Evolutionary conservation across 2,888 invertebrate species (phyloP).

Genomic region (Metalampra italica): DNA sequence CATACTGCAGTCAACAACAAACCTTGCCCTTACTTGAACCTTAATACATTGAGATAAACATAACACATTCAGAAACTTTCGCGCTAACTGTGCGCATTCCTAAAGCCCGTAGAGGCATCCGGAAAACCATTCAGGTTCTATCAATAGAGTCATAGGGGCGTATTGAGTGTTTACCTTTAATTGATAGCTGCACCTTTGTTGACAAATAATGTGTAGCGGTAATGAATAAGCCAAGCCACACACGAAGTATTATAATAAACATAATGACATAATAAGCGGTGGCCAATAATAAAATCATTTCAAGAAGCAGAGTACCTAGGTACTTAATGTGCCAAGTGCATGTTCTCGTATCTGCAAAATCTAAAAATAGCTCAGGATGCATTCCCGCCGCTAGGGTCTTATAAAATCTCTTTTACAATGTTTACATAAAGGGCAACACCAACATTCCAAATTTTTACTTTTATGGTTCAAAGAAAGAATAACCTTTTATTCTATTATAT

Average conservation of each 20-base stretch:
- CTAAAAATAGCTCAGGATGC: constrained; percentile 2
- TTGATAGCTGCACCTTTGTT: constrained; percentile 22
- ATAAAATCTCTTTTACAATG: no score
- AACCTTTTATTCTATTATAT: no score
- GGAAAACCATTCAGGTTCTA: constrained; percentile 1
- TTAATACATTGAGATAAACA: no score
- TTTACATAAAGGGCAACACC: no score
- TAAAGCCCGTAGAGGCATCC: constrained; percentile 1
- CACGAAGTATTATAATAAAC: constrained; percentile 29
- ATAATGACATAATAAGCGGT: constrained; percentile 28
- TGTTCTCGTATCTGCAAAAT: not conserved
- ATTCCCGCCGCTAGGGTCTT: not conserved
- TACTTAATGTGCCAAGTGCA: not conserved
- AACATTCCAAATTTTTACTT: no score
- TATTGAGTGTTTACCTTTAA: constrained; percentile 22
- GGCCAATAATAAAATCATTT: constrained; percentile 16
- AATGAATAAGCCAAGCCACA: constrained; percentile 41
- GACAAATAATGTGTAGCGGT: constrained; percentile 18
- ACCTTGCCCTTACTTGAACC: no score
- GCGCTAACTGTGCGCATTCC: no score
- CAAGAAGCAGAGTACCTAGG: constrained; percentile 3
- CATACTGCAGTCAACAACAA: no score
- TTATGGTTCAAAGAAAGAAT: no score
- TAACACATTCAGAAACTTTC: no score
- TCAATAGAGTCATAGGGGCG: constrained; percentile 12